Base-by-base conservation (phyloP, 2,113 vertebrate genomes). In the Catharus fuscescens region DNA sequence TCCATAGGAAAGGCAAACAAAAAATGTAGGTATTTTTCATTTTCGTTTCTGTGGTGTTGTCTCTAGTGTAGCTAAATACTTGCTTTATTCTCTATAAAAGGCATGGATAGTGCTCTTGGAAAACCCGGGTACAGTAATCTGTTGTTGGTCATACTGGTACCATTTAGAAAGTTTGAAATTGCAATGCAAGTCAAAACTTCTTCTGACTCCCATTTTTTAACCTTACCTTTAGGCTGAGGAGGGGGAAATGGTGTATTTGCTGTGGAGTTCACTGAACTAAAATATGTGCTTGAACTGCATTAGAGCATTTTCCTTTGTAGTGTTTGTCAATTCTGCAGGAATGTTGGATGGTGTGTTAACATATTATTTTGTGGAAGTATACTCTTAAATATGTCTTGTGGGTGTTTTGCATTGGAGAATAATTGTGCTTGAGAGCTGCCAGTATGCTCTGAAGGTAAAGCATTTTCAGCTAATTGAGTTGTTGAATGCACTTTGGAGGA, bases 391-490 rank as follows among this genome's bases (percentile, higher is more conserved):
- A 26, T 6, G 34, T 67, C 70, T 28, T 67, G 32, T 91, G 67
- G 52, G 45, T 93, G 53, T 66, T 80, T 80, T 86, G 21, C 67
- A 26, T 36, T 86, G 90, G 52, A 92, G 73, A 93, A 73, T 67
- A 81, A 79, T 90, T 59, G 34, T 67, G 34, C 76, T 88, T 90
- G 73, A 86, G 78, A 82, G 56, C 60, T 93, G 36, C 86, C 80
- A 71, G 32, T 74, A 29, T 80, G 73, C 42, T 84, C 21, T 62
- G 73, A 54, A 90, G 60, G 73, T 91, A 90, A 88, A 82, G 71
- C 61, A 65, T 80, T 94, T 82, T 69, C 69, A 45, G 31, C 97
- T 95, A 72, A 93, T 92, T 92, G 70, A 71, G 80, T 92, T 96
- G 73, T 38, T 81, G 72, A 94, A 78, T 95, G 73, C 32, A 29